Conservation (phyloP, 2,888 invertebrate genomes). For the Brachyptera risi region DNA sequence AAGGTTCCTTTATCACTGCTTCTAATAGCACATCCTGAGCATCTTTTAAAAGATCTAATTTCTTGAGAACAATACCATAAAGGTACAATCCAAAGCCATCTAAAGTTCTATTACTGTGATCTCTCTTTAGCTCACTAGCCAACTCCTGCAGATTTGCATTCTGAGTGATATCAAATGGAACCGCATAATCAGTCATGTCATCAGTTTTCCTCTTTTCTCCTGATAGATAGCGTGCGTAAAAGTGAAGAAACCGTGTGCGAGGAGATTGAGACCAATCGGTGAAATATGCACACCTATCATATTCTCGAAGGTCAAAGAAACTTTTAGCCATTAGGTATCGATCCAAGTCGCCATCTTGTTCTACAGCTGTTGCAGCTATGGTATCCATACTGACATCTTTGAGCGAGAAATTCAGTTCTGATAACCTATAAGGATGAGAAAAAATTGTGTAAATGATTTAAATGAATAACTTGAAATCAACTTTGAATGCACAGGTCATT, state of each 20-base stretch:
- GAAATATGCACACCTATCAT: slow-evolving; percentile 78
- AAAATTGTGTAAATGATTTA: too few species aligned
- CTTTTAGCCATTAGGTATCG: slow-evolving; percentile 75
- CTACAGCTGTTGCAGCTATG: slow-evolving; percentile 40
- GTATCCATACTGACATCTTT: slow-evolving; percentile 56
- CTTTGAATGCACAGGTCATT: too few species aligned
- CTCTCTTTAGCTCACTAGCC: slow-evolving; percentile 53
- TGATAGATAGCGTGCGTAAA: slow-evolving; percentile 83
- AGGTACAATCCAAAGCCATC: slow-evolving; percentile 88
- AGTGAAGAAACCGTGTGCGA: slow-evolving; percentile 75
- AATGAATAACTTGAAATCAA: too few species aligned
- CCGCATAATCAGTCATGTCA: slow-evolving; percentile 64
- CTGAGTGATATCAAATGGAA: slow-evolving; percentile 56
- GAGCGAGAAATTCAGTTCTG: slow-evolving; percentile 77
- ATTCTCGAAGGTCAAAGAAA: slow-evolving; percentile 88
- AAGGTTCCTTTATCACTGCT: slow-evolving; percentile 72
- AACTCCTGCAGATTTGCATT: slow-evolving; percentile 52
- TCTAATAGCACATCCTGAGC: slow-evolving; percentile 77
- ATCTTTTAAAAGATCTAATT: slow-evolving; percentile 72
- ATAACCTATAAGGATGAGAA: slow-evolving; percentile 51
- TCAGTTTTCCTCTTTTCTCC: slow-evolving; percentile 87
- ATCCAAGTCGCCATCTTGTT: slow-evolving; percentile 64
- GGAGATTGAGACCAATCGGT: slow-evolving; percentile 64
- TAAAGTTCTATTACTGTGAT: slow-evolving; percentile 57
- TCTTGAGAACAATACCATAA: slow-evolving; percentile 86